Evolutionary conservation across 2,113 vertebrate species (phyloP), one percentile per base, ranked within the genome.

Genomic region (Callipepla californica): DNA sequence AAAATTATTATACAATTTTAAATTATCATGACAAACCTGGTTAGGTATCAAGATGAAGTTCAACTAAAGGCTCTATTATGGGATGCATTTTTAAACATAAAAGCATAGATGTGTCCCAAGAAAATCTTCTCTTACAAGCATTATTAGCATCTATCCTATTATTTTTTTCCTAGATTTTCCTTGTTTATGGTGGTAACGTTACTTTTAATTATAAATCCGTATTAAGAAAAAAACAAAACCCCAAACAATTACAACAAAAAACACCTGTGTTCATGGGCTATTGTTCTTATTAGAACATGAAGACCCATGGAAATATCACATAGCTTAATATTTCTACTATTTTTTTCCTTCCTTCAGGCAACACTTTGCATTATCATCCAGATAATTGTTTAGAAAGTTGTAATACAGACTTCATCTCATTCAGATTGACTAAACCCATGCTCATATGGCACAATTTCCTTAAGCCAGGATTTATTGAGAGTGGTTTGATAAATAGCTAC

Each of bases 381-480:
- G 58, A 79, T 67, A 69, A 96, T 89, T 96, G 77, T 96, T 94
- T 96, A 74, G 67, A 94, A 97, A 94, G 80, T 91, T 90, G 67
- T 93, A 93, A 85, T 89, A 92, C 51, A 50, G 80, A 96, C 96
- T 96, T 97, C 48, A 92, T 93, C 77, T 86, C 91, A 50, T 36
- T 74, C 47, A 94, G 90, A 95, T 65, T 95, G 86, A 88, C 89
- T 93, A 95, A 96, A 91, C 57, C n/a, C 34, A 79, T 75, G 73
- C 22, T 96, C 57, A 85, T 80, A 88, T 85, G 63, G 51, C 44
- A 91, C 77, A 89, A 53, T 85, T 87, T 96, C 66, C 93, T 91
- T 87, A n/a, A 93, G 81, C 47, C 68, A 92, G 80, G 44, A 90
- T 96, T 95, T 96, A 95, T 90, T 96, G 92, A 96, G 77, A 85